Base-by-base conservation (phyloP, 2,888 invertebrate species). In the Hofmannophila pseudospretella region DNA sequence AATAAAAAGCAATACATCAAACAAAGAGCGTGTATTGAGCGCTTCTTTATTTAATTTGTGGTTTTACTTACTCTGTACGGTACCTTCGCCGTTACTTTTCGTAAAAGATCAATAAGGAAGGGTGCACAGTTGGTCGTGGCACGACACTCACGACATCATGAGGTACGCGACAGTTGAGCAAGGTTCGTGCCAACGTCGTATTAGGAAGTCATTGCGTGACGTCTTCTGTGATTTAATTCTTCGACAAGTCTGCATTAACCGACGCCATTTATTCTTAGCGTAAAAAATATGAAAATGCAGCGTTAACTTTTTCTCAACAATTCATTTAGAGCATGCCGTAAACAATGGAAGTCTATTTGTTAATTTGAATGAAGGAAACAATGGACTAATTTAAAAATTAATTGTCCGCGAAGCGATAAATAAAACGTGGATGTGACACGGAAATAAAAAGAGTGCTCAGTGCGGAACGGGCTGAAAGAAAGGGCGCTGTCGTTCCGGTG, bases 341-440 rank as follows among this genome's bases (percentile, higher is more conserved):
- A 42, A 41, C 42, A 44, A 47, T 46, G 40, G 39, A 34, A 41
- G 44, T 40, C 41, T 42, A 34, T 43, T 45, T 34, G 36, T 29
- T 38, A 36, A 39, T 45, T 39, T 39, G 19, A 35, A 39, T 39
- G 23, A 45, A 42, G 48, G 49, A 58, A 71, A 77, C 70, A 75
- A 71, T 65, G 61, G 66, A 57, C 60, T 73, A 62, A 67, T 71
- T 75, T 67, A 56, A 64, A 73, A 78, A 67, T 80, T 78, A 81
- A 84, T 75, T 77, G 60, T 66, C 78, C 80, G 68, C 67, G 63
- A 73, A 76, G 75, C 67, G 65, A 79, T 82, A 79, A 82, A 82
- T 78, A 76, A 59, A 63, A 60, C 42, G 65, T 71, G 66, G 60
- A 67, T 70, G 70, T 72, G 74, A 69, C 75, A 72, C 67, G 68